Base-by-base conservation (phyloP, 2,797 vertebrate species). In the Sebastes trivittatus region DNA sequence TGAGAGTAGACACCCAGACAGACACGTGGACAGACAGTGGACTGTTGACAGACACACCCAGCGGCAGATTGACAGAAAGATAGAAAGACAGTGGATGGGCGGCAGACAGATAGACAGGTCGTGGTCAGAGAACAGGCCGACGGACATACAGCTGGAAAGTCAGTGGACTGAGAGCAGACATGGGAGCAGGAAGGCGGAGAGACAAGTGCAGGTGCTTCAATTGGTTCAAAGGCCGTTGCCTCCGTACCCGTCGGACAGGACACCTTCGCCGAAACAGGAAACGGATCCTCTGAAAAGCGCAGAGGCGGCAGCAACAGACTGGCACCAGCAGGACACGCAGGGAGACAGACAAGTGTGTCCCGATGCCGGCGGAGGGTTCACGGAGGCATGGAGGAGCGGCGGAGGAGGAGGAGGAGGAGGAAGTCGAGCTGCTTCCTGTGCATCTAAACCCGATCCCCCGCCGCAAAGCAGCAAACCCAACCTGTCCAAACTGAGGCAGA, bases 391-490 rank as follows among this genome's bases (percentile, higher is more conserved):
- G 89, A 93, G 91, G 78, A 79, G 82, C 27, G 16, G 75, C 6
- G 30, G 70, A 18, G 84, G 84, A 52, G 93, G 83, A 71, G 93
- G 83, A 71, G 87, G 81, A n/a, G 42, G 42, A 52, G 49, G 49
- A 52, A 14, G 49, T 52, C 91, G 93, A 69, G 70, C 75, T 1
- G 72, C 70, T 75, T 72, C 80, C 10, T 85, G 84, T 55, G 77
- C 80, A 18, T 78, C 89, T 63, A 96, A 96, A 88, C 96, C 96
- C 0, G 95, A 95, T 0, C 96, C 96, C 0, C 97, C 96, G 0
- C 93, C 95, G 0, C 96, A 97, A 72, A 96, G 95, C 92, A 94
- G 91, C 74, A 97, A 97, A 86, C 96, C 96, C 0, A 94, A 60
- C 75, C 93, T 96, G 82, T 90, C 95, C 46, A 95, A 94, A 82